These are phyloP conservation scores for Drosophila borealis DNA, from an alignment of 2,888 invertebrate genomes.

Conservation along the genomic window DNA sequence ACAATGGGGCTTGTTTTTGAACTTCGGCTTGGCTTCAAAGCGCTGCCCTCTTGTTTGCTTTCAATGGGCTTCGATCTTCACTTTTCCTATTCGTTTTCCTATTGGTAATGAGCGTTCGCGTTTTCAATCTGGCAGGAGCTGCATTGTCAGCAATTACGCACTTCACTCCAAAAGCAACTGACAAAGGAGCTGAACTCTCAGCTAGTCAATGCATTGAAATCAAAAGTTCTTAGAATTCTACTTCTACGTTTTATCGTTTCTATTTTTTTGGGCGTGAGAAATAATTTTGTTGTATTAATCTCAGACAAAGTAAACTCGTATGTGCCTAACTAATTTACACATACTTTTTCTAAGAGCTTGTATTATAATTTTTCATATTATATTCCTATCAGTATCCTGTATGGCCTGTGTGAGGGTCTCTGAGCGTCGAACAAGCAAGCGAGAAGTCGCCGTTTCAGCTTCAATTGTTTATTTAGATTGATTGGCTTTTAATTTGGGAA, in stretches of 20 bases:
- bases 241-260: not conserved
- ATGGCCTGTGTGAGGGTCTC: too few species aligned
- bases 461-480: too few species aligned
- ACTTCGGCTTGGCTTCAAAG: constrained; percentile 77
- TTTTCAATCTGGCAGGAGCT: constrained; percentile 68
- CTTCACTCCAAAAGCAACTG: constrained; percentile 60
- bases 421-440: too few species aligned
- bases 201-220: constrained; percentile 62
- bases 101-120: constrained; percentile 71
- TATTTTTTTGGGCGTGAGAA: constrained; percentile 63
- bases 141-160: constrained; percentile 77
- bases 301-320: not conserved
- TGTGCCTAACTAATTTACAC: not conserved
- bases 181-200: constrained; percentile 56
- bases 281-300: not conserved
- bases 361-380: not conserved
- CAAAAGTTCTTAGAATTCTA: constrained; percentile 69
- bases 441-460: too few species aligned
- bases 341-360: not conserved
- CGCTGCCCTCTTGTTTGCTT: constrained; percentile 44
- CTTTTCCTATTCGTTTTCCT: constrained; percentile 32
- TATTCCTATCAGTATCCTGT: too few species aligned
- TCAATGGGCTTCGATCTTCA: constrained; percentile 35
- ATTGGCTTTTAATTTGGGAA: too few species aligned
- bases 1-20: constrained; percentile 59